Evolutionary conservation across 64 coral and sea anemone species (phyloP), one percentile per base, ranked within the genome.

Genomic region (Montipora efflorescens): DNA sequence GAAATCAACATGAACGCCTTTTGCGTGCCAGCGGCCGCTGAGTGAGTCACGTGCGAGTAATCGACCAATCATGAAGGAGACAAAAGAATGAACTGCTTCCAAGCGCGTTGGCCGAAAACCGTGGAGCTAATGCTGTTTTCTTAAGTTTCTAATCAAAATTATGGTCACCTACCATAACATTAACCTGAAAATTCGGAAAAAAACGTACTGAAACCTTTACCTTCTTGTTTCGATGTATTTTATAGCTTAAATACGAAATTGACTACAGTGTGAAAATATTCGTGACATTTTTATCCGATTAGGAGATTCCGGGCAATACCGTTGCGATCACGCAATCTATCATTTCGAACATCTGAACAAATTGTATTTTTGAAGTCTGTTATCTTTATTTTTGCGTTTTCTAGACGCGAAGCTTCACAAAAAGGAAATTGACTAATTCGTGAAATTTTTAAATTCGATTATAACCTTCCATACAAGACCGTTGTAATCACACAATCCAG

Each of bases 1-100:
- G 16, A 59, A 36, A 77, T 61, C 87, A 89, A 89, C 74, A 89
- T 89, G 87, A 89, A 89, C 87, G 87, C 87, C 87, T 89, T 89
- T 89, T 89, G 73, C 73, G 87, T 89, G 72, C 87, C 72, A 89
- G 82, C 82, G 82, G 82, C 82, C 82, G 47, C 82, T 71, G 52
- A 77, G 58, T 79, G 45, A 77, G 72, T 89, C 87, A 89, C 87
- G 74, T 89, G 87, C 50, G 28, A 25, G 52, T 77, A 89, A 89
- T 78, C 5, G 52, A 59, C 87, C 87, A 89, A 89, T 89, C 50
- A 50, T 8, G 50, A 7, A 16, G 7, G 5, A 72, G 66, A 86
- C 62, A 86, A 71, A 86, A 64, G 64, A 86, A 86, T 86, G 66
- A 67, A 50, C 7, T 48, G 66, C 47, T 18, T n/a, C 66, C 51